phyloP scores from a whole-genome alignment of 2,888 invertebrate species.

The Plusia festucae region DNA sequence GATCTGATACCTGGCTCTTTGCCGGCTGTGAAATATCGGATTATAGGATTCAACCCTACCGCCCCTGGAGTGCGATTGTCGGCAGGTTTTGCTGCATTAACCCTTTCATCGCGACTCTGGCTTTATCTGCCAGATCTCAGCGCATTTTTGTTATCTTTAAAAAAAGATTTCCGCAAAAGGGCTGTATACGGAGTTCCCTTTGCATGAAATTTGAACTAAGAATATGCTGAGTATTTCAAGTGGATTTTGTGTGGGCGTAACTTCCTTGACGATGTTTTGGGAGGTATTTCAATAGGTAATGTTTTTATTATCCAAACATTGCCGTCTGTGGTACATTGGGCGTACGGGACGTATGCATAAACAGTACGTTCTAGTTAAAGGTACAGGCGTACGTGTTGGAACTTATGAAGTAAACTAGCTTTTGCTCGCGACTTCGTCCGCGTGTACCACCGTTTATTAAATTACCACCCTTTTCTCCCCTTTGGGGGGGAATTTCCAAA shows the following conservation, averaged over 20 bases:
- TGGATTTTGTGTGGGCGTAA: conserved; percentile 14
- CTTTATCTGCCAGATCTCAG: conserved; percentile 51
- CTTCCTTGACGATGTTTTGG: conserved; percentile 13
- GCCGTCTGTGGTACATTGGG: background rate
- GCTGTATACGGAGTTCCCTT: conserved; percentile 32
- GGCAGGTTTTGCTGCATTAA: conserved; percentile 75
- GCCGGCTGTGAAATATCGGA: conserved; percentile 67
- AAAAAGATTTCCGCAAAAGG: conserved; percentile 35
- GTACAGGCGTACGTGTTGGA: background rate
- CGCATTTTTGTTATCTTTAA: conserved; percentile 49
- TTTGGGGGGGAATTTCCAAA: too few relatives aligned
- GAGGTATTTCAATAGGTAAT: conserved; percentile 9
- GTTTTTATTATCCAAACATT: conserved; percentile 9
- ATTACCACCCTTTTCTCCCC: too few relatives aligned
- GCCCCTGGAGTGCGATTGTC: conserved; percentile 72
- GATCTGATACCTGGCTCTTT: conserved; percentile 49
- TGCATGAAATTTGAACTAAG: conserved; percentile 35
- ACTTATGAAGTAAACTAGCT: too few relatives aligned
- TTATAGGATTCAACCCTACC: conserved; percentile 60
- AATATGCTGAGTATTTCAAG: conserved; percentile 36
- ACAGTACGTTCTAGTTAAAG: background rate
- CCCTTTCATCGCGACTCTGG: conserved; percentile 72
- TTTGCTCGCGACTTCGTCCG: too few relatives aligned
- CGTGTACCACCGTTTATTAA: too few relatives aligned
- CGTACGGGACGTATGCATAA: background rate